phyloP scores from a whole-genome alignment of 2,797 vertebrate species.

The Thunnus albacares region DNA sequence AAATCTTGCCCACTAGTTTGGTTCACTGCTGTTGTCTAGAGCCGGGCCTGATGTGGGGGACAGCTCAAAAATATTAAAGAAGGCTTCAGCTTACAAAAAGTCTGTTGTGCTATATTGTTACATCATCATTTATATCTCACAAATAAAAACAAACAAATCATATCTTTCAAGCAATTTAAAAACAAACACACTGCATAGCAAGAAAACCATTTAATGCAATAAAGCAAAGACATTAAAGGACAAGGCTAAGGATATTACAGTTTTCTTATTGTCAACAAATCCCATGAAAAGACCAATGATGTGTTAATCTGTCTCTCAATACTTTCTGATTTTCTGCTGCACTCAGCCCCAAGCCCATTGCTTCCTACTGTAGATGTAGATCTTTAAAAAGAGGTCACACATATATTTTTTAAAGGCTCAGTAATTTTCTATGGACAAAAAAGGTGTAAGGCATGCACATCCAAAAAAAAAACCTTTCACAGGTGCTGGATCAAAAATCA shows the following conservation, averaged over 20 bases:
- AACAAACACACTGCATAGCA: conserved; percentile 5
- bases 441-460: no score
- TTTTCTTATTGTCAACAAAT: background rate
- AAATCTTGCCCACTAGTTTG: no score
- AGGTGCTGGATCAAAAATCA: no score
- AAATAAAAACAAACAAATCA: conserved; percentile 4
- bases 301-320: background rate
- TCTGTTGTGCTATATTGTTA: background rate
- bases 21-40: no score
- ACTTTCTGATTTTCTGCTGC: background rate
- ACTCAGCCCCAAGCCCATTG: no score
- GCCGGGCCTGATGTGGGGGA: background rate
- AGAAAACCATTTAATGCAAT: conserved; percentile 6
- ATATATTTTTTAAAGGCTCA: no score
- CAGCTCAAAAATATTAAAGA: background rate
- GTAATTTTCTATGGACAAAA: no score
- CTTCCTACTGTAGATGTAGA: no score
- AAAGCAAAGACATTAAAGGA: conserved; percentile 16
- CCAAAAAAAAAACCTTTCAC: no score
- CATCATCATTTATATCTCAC: background rate
- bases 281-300: background rate
- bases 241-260: no score
- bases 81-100: background rate
- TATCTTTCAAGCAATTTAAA: background rate
- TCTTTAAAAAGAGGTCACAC: no score